Base-by-base conservation (phyloP, 2,888 invertebrate species). In the Ochropleura leucogaster region DNA sequence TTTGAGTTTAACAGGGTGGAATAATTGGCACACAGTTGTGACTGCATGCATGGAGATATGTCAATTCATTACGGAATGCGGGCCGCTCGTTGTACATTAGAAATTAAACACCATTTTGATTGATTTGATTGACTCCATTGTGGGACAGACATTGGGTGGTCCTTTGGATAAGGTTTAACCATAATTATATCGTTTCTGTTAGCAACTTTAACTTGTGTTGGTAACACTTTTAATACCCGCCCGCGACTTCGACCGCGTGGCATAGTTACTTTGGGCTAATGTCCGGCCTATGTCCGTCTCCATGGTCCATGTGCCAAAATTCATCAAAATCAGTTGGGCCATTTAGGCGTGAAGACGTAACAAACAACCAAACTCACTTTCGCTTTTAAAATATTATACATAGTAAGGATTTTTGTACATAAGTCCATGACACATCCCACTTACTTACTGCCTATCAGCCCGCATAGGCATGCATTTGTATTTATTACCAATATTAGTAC, bases 11-110 rank as follows among this genome's bases (percentile, higher is more conserved):
- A 68, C 51, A 67, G 55, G 40, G 10, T 47, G 51, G 14, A 74
- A 62, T 79, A 79, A 67, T 67, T 78, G 51, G 51, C 44, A 53
- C 12, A 51, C 16, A 47, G 2, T 53, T 18, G 7, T 40, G 57
- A 1, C 20, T 16, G 12, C 8, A 68, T 16, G 12, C 8, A 68
- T 0, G 0, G n/a, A 30, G n/a, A 68, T 8, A 62, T 44, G 60
- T 14, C 18, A n/a, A 47, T 57, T 44, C 18, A 51, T 53, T 44
- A 70, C 46, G 44, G 16, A n/a, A 49, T 47, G 10, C 9, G 42
- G 20, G 42, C 12, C 0, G 42, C 0, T 6, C 18, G 16, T 40
- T 42, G 5, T 44, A 0, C 42, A n/a, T 62, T 60, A 14, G 14
- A 44, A 62, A 62, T 14, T 44, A 20, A 10, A 44, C 7, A 44